A percentile compares a stretch with the other conserved stretches of the same genome.
Evolutionary conservation across 1,140 invertebrate species (phyloP).

Genomic region (Lucilia cuprina): DNA sequence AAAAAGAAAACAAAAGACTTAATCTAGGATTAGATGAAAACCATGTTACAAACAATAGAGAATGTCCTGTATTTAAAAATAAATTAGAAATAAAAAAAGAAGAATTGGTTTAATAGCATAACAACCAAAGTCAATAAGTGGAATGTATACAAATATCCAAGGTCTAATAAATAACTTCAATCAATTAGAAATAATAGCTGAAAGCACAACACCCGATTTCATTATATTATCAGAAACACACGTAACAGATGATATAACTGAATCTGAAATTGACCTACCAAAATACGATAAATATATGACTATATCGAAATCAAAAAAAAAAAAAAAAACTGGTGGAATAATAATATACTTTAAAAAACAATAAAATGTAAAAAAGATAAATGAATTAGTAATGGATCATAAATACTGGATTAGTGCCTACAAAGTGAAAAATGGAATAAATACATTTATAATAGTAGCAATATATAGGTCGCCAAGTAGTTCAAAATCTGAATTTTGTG

Average conservation of each 20-base stretch:
- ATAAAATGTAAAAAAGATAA: background rate
- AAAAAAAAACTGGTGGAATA: background rate
- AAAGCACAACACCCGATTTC: background rate
- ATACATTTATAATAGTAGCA: background rate
- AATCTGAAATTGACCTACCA: background rate
- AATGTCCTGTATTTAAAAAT: background rate
- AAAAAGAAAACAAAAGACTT: background rate
- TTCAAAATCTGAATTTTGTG: background rate
- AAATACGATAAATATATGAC: background rate
- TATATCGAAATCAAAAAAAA: background rate
- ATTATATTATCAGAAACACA: conserved; percentile 6
- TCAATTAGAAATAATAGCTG: background rate
- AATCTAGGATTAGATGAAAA: conserved; percentile 9
- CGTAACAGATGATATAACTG: background rate
- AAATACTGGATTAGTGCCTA: background rate
- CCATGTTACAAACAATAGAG: background rate
- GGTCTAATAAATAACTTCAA: background rate
- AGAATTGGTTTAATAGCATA: background rate
- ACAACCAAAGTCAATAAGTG: background rate
- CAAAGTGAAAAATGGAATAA: background rate
- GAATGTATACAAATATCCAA: background rate
- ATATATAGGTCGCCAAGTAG: background rate
- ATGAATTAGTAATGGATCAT: background rate
- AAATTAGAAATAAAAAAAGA: background rate
- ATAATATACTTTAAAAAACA: background rate